Base-by-base conservation (phyloP, 2,888 invertebrate species). In the Chrysotoxum bicinctum region DNA sequence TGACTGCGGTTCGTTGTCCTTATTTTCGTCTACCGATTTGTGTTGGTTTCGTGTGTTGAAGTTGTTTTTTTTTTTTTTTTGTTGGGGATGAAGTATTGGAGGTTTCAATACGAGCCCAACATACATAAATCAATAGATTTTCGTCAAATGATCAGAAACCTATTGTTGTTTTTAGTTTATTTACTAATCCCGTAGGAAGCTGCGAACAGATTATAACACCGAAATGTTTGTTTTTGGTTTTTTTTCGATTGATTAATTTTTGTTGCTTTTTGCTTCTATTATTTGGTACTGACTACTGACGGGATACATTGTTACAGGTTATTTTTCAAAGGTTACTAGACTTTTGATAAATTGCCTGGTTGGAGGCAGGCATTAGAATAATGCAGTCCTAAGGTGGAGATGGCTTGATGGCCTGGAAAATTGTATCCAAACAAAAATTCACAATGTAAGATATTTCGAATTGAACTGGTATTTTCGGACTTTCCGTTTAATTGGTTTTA, bases 111-210 rank as follows among this genome's bases (percentile, higher is more conserved):
- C 16, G 30, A 54, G 30, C 68, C 12, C 1, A 69, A 37, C 52
- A 23, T 16, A 43, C 12, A 74, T 48, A 70, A 76, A 72, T 81
- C 70, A 70, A 76, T 76, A 72, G 70, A 66, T 58, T 66, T 58
- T 45, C 54, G 10, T 56, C 66, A 8, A 56, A 45, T 19, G 58
- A 66, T 58, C 19, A 23, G 26, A 50, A n/a, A n/a, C 23, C 43
- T 40, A 26, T 64, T 69, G 70, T 70, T 76, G 45, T 54, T 69
- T 80, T 69, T 54, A 50, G 64, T 69, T 81, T 76, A 64, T 66
- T 43, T 48, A 12, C 40, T 43, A 23, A 52, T 30, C 19, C 58
- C 32, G 26, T 26, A 16, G 35, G 16, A 43, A 10, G 19, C 21
- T n/a, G 37, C 4, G 21, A 19, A 37, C 56, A 21, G 35, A 74